Evolutionary conservation across 2,113 vertebrate genomes (phyloP).

Genomic region (Perognathus longimembris): DNA sequence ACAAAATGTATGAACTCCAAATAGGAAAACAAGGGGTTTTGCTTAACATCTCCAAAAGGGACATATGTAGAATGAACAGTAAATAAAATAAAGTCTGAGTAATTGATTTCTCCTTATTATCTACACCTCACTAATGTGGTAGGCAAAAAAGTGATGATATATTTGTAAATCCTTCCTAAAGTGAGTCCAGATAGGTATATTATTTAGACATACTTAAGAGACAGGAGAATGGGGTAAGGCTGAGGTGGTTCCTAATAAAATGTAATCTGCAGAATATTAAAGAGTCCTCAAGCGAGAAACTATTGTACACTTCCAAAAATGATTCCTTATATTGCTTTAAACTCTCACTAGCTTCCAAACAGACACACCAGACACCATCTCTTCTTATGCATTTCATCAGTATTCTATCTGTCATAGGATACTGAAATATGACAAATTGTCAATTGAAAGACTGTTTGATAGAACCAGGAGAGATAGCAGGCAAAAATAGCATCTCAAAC

Average conservation of each 20-base stretch:
- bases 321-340: conserved; percentile 48
- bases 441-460: conserved; percentile 26
- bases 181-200: background rate
- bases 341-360: conserved; percentile 42
- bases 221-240: background rate
- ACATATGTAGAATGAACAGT: conserved; percentile 38
- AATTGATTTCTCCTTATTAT: conserved; percentile 60
- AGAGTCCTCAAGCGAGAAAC: conserved; percentile 42
- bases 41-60: background rate
- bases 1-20: conserved; percentile 27
- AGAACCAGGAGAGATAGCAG: background rate
- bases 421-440: conserved; percentile 49
- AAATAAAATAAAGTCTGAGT: conserved; percentile 44
- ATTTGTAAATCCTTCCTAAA: conserved; percentile 25
- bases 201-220: conserved; percentile 25
- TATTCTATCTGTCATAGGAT: background rate
- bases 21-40: background rate
- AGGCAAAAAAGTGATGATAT: conserved; percentile 40
- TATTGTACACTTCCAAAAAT: conserved; percentile 25
- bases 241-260: conserved; percentile 1
- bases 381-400: conserved; percentile 50
- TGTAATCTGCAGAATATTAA: conserved; percentile 18
- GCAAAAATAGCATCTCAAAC: conserved; percentile 17
- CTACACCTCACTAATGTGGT: conserved; percentile 36
- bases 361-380: background rate